Base-by-base conservation (phyloP, 1,140 invertebrate genomes). In the Drosophila nigrodunni region DNA sequence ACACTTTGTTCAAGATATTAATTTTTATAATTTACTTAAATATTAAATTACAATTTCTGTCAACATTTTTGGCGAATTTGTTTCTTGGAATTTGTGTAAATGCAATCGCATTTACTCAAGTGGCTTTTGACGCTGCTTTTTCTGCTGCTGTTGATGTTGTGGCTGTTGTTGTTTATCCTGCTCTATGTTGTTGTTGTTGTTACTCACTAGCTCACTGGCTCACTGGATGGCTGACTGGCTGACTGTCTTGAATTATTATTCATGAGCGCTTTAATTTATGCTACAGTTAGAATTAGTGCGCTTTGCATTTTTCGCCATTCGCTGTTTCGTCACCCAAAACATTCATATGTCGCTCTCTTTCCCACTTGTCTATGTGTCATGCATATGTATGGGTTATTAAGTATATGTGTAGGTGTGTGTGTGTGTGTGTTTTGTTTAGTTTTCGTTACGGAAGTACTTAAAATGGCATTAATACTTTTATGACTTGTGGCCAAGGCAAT, bases 211-310 rank as follows among this genome's bases (percentile, higher is more conserved):
- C 60, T 74, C 57, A 77, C 59, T 73, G 41, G 47, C 60, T 74
- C 60, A 21, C 35, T 37, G 30, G 35, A 18, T 67, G 78, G 11
- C 46, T 54, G 47, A 18, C n/a, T 52, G 60, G 60, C 52, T 76
- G 55, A 72, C 74, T 83, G 83, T 78, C 85, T 89, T 89, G 78
- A 89, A 88, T 89, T 89, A 88, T 89, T 88, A 88, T 88, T 88
- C 83, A 88, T 88, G 77, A 88, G 83, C 50, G 80, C 85, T 85
- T 88, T 89, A 88, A 88, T 88, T 88, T 88, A 88, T 88, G 85
- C 83, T 89, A 81, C 85, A 89, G 80, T 89, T 89, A 67, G 83
- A 88, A 88, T 88, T 88, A 88, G 83, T 87, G 67, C 65, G 83
- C 85, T 87, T 77, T 83, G 83, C 77, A 87, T 87, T 87, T 87